Evolutionary conservation across 2,797 vertebrate species (phyloP).

Genomic region (Brachymystax lenok): DNA sequence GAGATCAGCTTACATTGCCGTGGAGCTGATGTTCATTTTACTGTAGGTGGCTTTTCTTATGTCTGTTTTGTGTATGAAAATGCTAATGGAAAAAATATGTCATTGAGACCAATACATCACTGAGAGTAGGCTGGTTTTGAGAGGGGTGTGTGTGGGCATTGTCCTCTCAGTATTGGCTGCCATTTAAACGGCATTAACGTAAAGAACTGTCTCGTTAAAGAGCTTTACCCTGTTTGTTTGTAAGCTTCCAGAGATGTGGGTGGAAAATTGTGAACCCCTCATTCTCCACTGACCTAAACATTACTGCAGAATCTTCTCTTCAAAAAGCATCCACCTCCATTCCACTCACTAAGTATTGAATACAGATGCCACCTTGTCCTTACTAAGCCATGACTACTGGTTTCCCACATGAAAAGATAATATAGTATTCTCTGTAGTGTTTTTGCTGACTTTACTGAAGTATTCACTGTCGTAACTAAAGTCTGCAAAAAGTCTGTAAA

Average conservation of each 20-base stretch:
- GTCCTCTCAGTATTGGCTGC: neutral
- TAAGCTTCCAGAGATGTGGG: conserved; percentile 11
- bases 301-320: neutral
- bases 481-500: no score
- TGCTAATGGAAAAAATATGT: neutral
- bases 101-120: no score
- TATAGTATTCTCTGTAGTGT: no score
- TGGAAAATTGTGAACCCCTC: conserved; percentile 26
- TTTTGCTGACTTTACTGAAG: no score
- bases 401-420: no score
- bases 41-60: neutral
- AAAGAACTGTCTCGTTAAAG: neutral
- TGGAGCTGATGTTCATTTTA: neutral
- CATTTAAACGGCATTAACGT: neutral
- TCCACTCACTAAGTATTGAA: neutral
- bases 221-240: neutral
- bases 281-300: neutral
- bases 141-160: neutral
- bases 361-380: neutral
- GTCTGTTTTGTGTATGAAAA: neutral
- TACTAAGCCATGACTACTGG: neutral
- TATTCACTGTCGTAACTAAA: no score
- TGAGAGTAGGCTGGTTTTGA: no score
- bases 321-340: neutral
- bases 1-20: neutral